Conservation (phyloP, 2,797 vertebrate species). For the Oreonectes daqikongensis region DNA sequence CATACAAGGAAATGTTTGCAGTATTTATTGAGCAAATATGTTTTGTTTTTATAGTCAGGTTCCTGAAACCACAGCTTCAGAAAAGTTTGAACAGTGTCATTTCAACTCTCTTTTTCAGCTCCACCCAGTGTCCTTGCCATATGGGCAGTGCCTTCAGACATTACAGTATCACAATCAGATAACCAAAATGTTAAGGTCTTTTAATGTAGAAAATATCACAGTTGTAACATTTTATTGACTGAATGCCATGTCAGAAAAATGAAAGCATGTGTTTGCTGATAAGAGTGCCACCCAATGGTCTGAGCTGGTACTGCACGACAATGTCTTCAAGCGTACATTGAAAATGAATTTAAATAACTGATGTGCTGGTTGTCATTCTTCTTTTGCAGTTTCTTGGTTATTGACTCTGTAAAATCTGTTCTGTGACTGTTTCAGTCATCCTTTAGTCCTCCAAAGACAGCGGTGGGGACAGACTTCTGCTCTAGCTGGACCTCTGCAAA, state of each 20-base stretch:
- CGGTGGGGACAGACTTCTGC: conserved; percentile 87
- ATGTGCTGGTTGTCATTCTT: conserved; percentile 9
- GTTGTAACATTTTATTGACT: neutral
- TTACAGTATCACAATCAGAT: neutral
- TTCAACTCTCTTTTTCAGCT: conserved; percentile 1
- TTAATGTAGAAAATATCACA: conserved; percentile 2
- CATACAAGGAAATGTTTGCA: neutral
- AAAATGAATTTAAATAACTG: conserved; percentile 13
- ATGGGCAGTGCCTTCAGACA: neutral
- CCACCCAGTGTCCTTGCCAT: conserved; percentile 1
- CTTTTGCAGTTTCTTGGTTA: conserved; percentile 1
- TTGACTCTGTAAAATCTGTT: neutral
- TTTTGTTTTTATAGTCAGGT: neutral
- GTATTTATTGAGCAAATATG: conserved; percentile 2
- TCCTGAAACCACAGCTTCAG: conserved; percentile 7
- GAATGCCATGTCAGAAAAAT: neutral
- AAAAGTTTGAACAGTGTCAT: conserved; percentile 5
- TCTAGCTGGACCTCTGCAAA: conserved; percentile 88
- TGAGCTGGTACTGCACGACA: conserved; percentile 17
- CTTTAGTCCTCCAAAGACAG: conserved; percentile 90
- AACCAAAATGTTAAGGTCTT: neutral
- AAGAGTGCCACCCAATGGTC: conserved; percentile 68
- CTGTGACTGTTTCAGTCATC: conserved; percentile 71
- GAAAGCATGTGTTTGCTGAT: conserved; percentile 33
- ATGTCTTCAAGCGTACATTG: neutral